Conservation (phyloP, 2,113 vertebrate genomes). For the Misgurnus anguillicaudatus region DNA sequence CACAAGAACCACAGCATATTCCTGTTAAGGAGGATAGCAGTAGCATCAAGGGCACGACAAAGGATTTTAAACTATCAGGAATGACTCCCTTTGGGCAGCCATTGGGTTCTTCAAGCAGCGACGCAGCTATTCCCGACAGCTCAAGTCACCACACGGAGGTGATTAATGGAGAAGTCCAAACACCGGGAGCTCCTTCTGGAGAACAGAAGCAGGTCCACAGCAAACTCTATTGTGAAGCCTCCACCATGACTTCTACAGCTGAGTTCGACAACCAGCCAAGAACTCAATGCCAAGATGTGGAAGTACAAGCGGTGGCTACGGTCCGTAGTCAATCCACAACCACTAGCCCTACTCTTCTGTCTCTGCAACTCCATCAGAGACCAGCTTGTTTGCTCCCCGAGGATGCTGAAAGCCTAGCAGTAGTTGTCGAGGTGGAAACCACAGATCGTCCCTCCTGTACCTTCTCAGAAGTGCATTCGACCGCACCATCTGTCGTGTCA, state of each 20-base stretch:
- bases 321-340: constrained; percentile 82
- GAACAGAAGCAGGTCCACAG: constrained; percentile 64
- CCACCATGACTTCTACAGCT: constrained; percentile 83
- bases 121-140: constrained; percentile 43
- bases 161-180: constrained; percentile 54
- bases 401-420: constrained; percentile 72
- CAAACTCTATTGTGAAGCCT: constrained; percentile 69
- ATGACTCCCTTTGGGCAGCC: constrained; percentile 55
- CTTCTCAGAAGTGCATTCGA: constrained; percentile 31
- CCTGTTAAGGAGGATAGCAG: constrained; percentile 42
- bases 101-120: constrained; percentile 46
- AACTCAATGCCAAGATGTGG: constrained; percentile 78
- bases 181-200: constrained; percentile 58
- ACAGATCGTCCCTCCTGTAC: constrained; percentile 40
- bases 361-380: constrained; percentile 65
- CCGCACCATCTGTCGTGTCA: constrained; percentile 1
- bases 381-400: constrained; percentile 58
- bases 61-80: constrained; percentile 47
- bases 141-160: constrained; percentile 58
- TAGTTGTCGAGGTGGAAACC: constrained; percentile 67
- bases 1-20: constrained; percentile 33
- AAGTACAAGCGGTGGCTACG: constrained; percentile 87
- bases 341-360: constrained; percentile 89
- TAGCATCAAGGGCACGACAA: constrained; percentile 37
- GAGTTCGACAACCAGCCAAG: constrained; percentile 52